A percentile compares a stretch with the other conserved stretches of the same genome.
These are phyloP conservation scores for Plemyria rubiginata DNA, from an alignment of 2,888 invertebrate genomes.

Conservation along the genomic window DNA sequence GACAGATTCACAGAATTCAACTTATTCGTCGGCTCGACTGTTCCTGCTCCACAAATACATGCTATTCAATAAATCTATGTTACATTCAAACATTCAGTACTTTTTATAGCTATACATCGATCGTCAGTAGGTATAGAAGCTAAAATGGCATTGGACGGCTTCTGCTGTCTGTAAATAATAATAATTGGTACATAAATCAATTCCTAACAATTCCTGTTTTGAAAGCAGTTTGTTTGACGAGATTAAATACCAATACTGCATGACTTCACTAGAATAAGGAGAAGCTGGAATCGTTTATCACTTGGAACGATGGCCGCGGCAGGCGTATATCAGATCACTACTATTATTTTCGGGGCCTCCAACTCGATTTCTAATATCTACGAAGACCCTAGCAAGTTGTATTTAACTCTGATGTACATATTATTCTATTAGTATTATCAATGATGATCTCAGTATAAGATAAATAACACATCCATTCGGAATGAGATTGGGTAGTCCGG, in stretches of 20 bases:
- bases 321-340: background rate
- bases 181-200: constrained; percentile 31
- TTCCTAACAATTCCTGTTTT: constrained; percentile 43
- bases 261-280: too few species aligned
- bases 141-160: constrained; percentile 51
- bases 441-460: background rate
- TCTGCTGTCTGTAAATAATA: constrained; percentile 20
- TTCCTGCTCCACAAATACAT: background rate
- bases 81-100: background rate
- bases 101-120: background rate
- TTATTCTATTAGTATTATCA: background rate
- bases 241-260: background rate
- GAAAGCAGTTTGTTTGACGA: background rate
- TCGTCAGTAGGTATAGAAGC: constrained; percentile 23
- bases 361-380: too few species aligned
- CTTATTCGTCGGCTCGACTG: background rate
- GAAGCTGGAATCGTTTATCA: too few species aligned
- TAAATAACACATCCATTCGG: background rate
- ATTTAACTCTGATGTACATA: background rate
- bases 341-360: background rate
- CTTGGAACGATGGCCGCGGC: background rate
- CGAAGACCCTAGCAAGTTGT: background rate
- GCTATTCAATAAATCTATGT: background rate
- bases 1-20: background rate
- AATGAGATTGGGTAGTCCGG: too few species aligned